phyloP scores from a whole-genome alignment of 2,113 vertebrate genomes.

The Electrona antarctica region DNA sequence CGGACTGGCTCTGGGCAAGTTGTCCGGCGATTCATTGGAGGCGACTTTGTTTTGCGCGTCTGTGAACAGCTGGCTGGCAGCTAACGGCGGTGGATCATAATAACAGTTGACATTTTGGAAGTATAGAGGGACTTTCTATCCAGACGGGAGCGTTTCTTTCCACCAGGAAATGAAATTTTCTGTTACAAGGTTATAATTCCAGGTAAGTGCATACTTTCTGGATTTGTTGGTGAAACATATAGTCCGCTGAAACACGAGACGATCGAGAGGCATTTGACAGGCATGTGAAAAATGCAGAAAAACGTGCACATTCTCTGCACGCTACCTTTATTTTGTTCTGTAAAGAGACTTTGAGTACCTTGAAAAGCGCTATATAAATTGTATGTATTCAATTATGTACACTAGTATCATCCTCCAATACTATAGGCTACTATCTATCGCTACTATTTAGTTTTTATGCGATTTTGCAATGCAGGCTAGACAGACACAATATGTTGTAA shows the following conservation, averaged over 20 bases:
- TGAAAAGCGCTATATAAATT: not conserved
- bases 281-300: not conserved
- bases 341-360: not conserved
- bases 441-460: too few relatives aligned
- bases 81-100: conserved; percentile 7
- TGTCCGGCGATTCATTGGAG: not conserved
- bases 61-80: not conserved
- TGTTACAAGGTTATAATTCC: conserved; percentile 22
- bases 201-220: conserved; percentile 29
- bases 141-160: not conserved
- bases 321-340: not conserved
- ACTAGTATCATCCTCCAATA: too few relatives aligned
- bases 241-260: not conserved
- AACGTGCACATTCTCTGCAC: not conserved
- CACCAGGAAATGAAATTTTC: conserved; percentile 33
- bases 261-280: not conserved
- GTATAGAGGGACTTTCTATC: not conserved
- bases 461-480: too few relatives aligned
- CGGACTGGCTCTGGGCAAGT: conserved; percentile 44
- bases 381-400: too few relatives aligned
- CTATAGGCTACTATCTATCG: too few relatives aligned
- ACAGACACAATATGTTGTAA: too few relatives aligned
- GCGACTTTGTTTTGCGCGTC: conserved; percentile 25
- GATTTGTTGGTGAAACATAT: not conserved
- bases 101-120: not conserved